Conservation (phyloP, 2,113 vertebrate genomes). For the Panurus biarmicus region DNA sequence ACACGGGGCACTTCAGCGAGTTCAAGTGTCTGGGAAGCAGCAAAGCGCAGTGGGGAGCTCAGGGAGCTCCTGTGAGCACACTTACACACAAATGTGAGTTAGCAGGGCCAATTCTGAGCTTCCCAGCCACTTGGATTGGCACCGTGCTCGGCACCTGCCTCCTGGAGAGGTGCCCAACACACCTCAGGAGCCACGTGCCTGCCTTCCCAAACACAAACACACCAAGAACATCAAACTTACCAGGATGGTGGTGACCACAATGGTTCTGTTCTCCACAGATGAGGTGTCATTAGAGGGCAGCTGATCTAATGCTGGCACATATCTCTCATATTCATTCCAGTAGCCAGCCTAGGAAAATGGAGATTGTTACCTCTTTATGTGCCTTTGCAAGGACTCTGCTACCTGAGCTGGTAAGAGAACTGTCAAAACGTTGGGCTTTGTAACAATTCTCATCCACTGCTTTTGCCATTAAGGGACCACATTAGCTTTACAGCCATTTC, state of each 20-base stretch:
- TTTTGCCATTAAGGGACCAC: neutral
- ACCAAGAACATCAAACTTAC: slow-evolving; percentile 73
- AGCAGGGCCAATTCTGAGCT: neutral
- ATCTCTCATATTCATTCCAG: slow-evolving; percentile 97
- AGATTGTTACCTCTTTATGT: slow-evolving; percentile 53
- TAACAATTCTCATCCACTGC: neutral
- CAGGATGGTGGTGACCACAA: slow-evolving; percentile 99
- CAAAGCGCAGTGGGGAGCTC: neutral
- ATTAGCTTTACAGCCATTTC: neutral
- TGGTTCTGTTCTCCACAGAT: slow-evolving; percentile 97
- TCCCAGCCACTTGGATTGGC: slow-evolving; percentile 46
- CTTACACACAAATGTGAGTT: accelerated
- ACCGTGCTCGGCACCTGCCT: neutral
- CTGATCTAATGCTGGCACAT: slow-evolving; percentile 91
- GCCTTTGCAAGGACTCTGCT: neutral
- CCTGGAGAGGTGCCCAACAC: neutral
- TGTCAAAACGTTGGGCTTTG: neutral
- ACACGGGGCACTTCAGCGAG: too few relatives aligned
- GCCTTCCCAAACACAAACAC: neutral
- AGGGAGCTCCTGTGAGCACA: neutral
- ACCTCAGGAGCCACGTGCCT: neutral
- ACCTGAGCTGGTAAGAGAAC: neutral
- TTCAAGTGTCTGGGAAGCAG: slow-evolving; percentile 39
- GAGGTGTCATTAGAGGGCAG: slow-evolving; percentile 91
- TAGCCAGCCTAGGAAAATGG: slow-evolving; percentile 89